phyloP scores from a whole-genome alignment of 35 echinoderm and acorn worm genomes.

The Strongylocentrotus purpuratus region DNA sequence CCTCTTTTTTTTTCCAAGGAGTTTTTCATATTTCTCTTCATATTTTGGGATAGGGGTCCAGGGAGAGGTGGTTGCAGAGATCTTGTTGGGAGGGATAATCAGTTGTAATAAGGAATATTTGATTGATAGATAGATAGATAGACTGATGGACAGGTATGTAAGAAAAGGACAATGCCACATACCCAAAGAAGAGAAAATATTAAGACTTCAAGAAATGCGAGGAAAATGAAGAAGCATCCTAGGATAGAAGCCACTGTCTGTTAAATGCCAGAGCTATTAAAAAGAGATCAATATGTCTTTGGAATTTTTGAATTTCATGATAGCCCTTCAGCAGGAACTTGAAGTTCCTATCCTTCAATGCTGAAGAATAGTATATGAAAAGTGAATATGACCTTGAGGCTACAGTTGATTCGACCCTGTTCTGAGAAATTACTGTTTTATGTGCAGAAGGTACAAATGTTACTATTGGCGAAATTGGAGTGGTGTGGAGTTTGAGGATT shows the following conservation, averaged over 20 bases:
- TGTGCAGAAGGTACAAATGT: too few relatives aligned
- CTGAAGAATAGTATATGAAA: too few relatives aligned
- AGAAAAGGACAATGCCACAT: not conserved
- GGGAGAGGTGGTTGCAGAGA: not conserved
- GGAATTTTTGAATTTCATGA: too few relatives aligned
- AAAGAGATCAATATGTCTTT: not conserved
- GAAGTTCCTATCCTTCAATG: too few relatives aligned
- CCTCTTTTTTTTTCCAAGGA: not conserved
- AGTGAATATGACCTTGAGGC: too few relatives aligned
- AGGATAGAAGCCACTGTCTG: not conserved
- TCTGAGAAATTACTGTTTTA: too few relatives aligned
- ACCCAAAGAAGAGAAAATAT: not conserved
- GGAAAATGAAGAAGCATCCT: not conserved
- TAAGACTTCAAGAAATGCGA: not conserved
- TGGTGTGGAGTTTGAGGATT: too few relatives aligned
- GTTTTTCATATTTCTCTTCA: not conserved
- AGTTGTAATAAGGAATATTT: not conserved
- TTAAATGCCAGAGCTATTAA: not conserved
- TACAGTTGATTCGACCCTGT: too few relatives aligned
- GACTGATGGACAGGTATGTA: not conserved
- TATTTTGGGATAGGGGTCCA: not conserved
- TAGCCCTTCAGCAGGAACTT: too few relatives aligned
- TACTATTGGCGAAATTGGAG: too few relatives aligned
- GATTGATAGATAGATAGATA: not conserved
- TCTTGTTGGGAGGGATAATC: not conserved